Evolutionary conservation across 2,797 vertebrate genomes (phyloP).

Genomic region (Diglossa cyanea): DNA sequence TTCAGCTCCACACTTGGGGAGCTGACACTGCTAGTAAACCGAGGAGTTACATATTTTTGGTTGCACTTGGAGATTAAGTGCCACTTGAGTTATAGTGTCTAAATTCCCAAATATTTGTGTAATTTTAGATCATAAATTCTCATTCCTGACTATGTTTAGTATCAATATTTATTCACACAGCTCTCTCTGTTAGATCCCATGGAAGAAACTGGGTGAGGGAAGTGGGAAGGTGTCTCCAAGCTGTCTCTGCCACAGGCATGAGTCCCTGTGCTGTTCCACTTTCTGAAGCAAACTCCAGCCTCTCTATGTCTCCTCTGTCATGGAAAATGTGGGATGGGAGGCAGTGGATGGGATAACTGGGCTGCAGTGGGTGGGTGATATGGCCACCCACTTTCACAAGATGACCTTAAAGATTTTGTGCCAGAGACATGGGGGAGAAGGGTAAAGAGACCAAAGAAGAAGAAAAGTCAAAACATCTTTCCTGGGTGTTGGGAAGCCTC

Average conservation of each 20-base stretch:
- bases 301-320: neutral
- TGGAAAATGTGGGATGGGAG: neutral
- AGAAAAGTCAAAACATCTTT: neutral
- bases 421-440: neutral
- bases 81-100: constrained; percentile 47
- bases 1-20: constrained; percentile 15
- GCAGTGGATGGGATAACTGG: neutral
- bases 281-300: neutral
- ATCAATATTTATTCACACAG: constrained; percentile 62
- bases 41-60: neutral
- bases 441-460: neutral
- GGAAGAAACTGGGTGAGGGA: neutral
- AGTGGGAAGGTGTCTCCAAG: neutral
- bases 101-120: constrained; percentile 57
- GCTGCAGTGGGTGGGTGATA: neutral
- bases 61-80: constrained; percentile 55
- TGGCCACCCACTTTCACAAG: neutral
- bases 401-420: neutral
- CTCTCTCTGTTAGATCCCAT: constrained; percentile 7
- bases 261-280: neutral
- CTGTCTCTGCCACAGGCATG: neutral
- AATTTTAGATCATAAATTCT: constrained; percentile 55
- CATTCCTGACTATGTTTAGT: constrained; percentile 45
- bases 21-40: constrained; percentile 7
- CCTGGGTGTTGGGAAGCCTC: neutral